Evolutionary conservation across 2,797 vertebrate species (phyloP).

Genomic region (Sorex maritimensis): DNA sequence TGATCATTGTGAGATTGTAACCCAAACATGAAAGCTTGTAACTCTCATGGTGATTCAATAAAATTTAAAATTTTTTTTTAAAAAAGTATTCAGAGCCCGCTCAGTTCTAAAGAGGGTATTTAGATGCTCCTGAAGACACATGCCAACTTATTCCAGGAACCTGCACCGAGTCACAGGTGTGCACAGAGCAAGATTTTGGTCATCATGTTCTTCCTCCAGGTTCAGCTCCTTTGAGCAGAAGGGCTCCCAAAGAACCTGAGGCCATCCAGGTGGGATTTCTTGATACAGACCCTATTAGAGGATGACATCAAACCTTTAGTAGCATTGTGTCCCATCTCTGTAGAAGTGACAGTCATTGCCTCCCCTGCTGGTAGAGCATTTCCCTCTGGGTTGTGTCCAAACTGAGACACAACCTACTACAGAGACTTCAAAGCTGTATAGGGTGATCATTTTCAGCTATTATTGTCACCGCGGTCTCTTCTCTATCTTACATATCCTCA

Average conservation of each 20-base stretch:
- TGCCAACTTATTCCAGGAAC: neutral
- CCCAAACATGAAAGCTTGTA: too few species aligned
- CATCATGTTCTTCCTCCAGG: neutral
- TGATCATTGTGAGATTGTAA: too few species aligned
- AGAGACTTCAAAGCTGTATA: too few species aligned
- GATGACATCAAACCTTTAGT: neutral
- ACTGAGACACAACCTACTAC: neutral
- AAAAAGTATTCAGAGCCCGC: too few species aligned
- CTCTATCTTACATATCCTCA: too few species aligned
- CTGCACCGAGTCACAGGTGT: neutral
- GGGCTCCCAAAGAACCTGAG: neutral
- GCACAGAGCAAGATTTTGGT: conserved; percentile 18
- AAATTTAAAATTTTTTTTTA: too few species aligned
- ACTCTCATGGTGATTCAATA: too few species aligned
- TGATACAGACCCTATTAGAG: neutral
- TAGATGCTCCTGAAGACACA: neutral
- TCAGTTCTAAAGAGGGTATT: neutral
- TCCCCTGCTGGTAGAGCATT: neutral
- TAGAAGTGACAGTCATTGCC: neutral
- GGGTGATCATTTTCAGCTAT: too few species aligned
- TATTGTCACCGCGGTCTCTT: too few species aligned
- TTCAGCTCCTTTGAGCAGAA: neutral
- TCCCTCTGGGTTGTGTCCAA: neutral
- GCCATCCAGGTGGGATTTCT: neutral
- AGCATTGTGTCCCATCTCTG: neutral